Base-by-base conservation (phyloP, 2,797 vertebrate genomes). In the Peromyscus aztecus region DNA sequence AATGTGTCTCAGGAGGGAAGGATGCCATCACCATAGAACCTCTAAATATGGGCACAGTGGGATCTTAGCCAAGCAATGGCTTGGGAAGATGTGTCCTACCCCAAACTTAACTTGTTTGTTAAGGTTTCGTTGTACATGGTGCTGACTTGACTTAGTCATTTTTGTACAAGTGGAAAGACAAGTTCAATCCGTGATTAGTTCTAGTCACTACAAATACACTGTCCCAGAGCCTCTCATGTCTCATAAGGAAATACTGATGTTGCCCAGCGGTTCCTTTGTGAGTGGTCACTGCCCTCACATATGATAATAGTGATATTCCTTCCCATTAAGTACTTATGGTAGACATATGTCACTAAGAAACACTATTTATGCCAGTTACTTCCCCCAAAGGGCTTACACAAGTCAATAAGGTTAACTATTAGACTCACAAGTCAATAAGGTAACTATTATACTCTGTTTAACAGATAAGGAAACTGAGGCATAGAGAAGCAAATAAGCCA, bases 41-140 rank as follows among this genome's bases (percentile, higher is more conserved):
- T 97, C 94, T 97, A 81, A 96, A 94, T 90, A 95, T 81, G 84
- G 95, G 94, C 95, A 92, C 96, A 96, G 95, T 96, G 96, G 97
- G 96, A 88, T 88, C 73, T 89, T 49, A 92, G 94, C 61, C 91
- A 75, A 87, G 76, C 89, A 55, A 12, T 71, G 69, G 82, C 40
- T 96, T 27, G 63, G 67, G 93, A 96, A 83, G 89, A 84, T 80
- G 55, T 75, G 77, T 87, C 96, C 83, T 92, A 81, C 73, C 52
- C 75, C 19, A 93, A 95, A 91, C 85, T 92, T 90, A 86, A 17
- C 46, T n/a, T 85, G 67, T 71, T 52, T 73, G 71, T 88, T 57
- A 67, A 94, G 85, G 73, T 14, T 91, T 91, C 31, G n/a, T 46
- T 89, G 71, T 61, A 76, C 29, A 10, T 52, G 63, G 43, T 57